Percentiles rank a stretch among this genome's conserved stretches.
Conservation (phyloP, 2,797 vertebrate genomes). For the Centroberyx gerrardi region DNA sequence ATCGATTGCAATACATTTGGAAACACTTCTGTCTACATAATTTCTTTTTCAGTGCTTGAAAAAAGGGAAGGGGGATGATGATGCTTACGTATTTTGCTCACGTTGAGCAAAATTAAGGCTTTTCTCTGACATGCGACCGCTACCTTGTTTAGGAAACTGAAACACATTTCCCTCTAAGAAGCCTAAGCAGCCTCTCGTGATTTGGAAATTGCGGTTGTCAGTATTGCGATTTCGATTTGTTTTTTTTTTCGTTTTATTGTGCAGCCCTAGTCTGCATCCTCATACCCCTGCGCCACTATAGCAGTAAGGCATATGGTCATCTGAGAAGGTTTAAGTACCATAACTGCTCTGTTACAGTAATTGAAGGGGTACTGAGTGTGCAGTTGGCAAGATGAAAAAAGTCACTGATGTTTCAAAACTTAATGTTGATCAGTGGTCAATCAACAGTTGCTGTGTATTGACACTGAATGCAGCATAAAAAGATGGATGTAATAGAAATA, state of each 20-base stretch:
- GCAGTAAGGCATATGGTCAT: not conserved
- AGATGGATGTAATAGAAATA: not conserved
- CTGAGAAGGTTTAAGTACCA: not conserved
- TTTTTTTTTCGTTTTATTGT: not conserved
- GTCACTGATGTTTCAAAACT: not conserved
- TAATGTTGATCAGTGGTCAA: not conserved
- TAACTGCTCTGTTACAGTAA: conserved; percentile 4
- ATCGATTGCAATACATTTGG: not conserved
- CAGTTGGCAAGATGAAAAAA: not conserved
- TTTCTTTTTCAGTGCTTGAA: not conserved
- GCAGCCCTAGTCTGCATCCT: not conserved
- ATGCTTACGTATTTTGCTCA: too few relatives aligned
- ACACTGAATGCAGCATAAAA: conserved; percentile 27
- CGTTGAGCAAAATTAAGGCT: too few relatives aligned
- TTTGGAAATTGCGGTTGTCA: not conserved
- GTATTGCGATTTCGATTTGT: not conserved
- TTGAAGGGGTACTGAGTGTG: not conserved
- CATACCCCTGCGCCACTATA: not conserved
- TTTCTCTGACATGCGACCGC: too few relatives aligned
- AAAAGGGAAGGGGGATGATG: not conserved
- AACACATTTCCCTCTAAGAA: not conserved
- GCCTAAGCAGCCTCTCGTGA: not conserved
- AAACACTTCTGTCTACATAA: not conserved
- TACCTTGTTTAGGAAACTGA: not conserved
- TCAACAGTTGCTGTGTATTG: not conserved